Evolutionary conservation across 1,140 invertebrate genomes (phyloP).

Genomic region (Sogatella furcifera): DNA sequence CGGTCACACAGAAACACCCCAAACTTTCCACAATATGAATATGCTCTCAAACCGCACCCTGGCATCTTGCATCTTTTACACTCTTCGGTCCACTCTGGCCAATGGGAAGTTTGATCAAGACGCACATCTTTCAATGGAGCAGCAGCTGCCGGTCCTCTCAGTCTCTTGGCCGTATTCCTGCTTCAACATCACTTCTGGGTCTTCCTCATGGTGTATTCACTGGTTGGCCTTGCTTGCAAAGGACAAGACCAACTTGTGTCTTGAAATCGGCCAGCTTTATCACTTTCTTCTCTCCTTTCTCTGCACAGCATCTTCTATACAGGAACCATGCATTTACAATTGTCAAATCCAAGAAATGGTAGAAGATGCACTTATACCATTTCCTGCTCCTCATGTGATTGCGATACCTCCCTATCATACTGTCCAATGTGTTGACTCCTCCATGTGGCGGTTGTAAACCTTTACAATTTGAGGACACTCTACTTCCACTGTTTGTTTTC

Average conservation of each 20-base stretch:
- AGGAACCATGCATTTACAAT: conserved; percentile 25
- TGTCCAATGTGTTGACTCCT: conserved; percentile 35
- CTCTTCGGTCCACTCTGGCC: not conserved
- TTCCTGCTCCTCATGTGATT: conserved; percentile 33
- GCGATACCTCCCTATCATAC: conserved; percentile 32
- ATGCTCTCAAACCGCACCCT: not conserved
- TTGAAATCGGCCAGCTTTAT: not conserved
- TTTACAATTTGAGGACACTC: conserved; percentile 33
- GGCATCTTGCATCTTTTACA: not conserved
- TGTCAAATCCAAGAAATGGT: conserved; percentile 33
- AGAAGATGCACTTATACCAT: conserved; percentile 34
- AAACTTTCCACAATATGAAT: no score
- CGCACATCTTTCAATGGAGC: not conserved
- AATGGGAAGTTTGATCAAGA: conserved; percentile 3
- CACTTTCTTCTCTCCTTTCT: not conserved
- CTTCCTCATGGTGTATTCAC: not conserved
- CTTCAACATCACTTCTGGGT: not conserved
- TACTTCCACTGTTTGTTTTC: conserved; percentile 30
- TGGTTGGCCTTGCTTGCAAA: not conserved
- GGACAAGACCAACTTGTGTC: not conserved
- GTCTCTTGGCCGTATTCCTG: not conserved
- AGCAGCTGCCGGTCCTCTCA: not conserved
- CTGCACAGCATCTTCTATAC: not conserved
- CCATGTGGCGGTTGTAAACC: conserved; percentile 39
- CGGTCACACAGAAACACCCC: no score